Evolutionary conservation across 2,888 invertebrate genomes (phyloP).

Genomic region (Protophormia terraenovae): DNA sequence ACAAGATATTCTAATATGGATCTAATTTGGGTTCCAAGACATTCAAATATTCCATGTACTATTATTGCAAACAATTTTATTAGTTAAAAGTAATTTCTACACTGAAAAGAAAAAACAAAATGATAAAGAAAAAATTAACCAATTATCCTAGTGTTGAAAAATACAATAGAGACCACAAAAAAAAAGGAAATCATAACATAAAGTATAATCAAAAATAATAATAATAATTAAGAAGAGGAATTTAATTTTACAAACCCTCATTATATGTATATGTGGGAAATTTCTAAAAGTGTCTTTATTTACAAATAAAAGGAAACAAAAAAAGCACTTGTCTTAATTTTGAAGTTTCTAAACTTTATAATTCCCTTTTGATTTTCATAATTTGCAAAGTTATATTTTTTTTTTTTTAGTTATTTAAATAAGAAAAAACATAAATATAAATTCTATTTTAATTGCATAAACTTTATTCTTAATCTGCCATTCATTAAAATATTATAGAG

Average conservation of each 20-base stretch:
- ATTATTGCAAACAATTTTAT: no score
- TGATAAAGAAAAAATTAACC: neutral
- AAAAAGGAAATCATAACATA: neutral
- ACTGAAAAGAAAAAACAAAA: neutral
- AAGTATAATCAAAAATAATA: neutral
- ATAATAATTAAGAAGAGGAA: no score
- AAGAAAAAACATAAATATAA: slow-evolving; percentile 35
- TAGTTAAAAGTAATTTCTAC: no score
- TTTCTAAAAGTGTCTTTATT: no score
- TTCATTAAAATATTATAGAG: slow-evolving; percentile 56
- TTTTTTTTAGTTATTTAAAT: neutral
- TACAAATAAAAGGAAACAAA: neutral
- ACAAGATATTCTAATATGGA: no score
- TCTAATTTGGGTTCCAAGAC: no score
- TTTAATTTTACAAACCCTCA: no score
- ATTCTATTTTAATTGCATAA: slow-evolving; percentile 64
- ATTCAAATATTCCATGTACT: no score
- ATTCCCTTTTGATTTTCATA: slow-evolving; percentile 51
- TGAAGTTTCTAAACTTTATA: slow-evolving; percentile 18
- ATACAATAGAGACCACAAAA: neutral
- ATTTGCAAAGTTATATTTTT: slow-evolving; percentile 39
- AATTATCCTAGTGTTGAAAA: neutral
- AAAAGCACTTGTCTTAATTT: slow-evolving; percentile 31
- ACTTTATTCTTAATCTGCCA: slow-evolving; percentile 54
- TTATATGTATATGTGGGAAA: no score